Evolutionary conservation across 2,113 vertebrate genomes (phyloP).

Genomic region (Rattus rattus): DNA sequence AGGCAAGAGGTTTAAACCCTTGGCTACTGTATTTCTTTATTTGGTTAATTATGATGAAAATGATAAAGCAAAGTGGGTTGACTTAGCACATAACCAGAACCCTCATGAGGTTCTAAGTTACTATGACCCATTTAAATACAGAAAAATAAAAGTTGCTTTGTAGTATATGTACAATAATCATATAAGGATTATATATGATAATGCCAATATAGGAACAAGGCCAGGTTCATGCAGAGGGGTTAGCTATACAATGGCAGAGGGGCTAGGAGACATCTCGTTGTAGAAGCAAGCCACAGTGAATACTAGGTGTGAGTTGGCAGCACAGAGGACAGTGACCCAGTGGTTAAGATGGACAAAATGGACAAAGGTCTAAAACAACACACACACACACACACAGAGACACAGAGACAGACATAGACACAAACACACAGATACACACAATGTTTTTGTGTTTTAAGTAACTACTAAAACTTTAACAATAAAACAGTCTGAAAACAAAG

Average conservation of each 20-base stretch:
- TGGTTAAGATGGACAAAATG: neutral
- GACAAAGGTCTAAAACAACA: neutral
- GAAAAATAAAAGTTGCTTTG: neutral
- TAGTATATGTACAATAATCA: neutral
- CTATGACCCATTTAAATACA: neutral
- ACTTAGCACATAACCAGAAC: neutral
- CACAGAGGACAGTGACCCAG: neutral
- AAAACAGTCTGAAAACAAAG: slow-evolving; percentile 3
- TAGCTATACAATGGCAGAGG: neutral
- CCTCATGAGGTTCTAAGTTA: neutral
- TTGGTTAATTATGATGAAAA: neutral
- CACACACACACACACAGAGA: neutral
- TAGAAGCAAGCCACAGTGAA: neutral
- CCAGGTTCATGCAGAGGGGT: neutral
- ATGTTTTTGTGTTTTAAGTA: neutral
- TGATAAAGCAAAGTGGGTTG: neutral
- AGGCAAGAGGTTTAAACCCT: neutral
- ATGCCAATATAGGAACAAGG: neutral
- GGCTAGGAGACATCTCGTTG: neutral
- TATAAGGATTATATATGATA: neutral
- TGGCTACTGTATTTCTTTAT: neutral
- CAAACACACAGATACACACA: neutral
- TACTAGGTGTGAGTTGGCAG: neutral
- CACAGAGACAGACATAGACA: neutral
- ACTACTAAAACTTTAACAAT: neutral